These are phyloP conservation scores for Phalacrocorax carbo DNA, from an alignment of 2,113 vertebrate genomes.

Conservation along the genomic window DNA sequence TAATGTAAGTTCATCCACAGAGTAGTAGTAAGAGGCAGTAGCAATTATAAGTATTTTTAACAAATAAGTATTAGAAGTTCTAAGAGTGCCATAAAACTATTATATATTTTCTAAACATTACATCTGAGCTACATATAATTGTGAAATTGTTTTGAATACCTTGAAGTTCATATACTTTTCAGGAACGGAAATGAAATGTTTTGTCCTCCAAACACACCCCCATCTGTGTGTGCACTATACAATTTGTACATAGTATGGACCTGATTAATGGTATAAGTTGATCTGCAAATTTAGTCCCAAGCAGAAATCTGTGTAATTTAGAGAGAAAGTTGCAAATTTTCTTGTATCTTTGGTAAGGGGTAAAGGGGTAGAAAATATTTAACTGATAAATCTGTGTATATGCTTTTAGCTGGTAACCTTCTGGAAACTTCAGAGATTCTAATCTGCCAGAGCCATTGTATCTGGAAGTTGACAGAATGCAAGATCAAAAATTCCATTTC, in stretches of 20 bases:
- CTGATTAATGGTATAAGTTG: background rate
- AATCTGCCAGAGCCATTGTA: background rate
- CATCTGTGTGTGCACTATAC: background rate
- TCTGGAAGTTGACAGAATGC: background rate
- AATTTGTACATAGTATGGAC: background rate
- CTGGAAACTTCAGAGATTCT: background rate
- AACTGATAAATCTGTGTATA: background rate
- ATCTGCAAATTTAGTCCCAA: background rate
- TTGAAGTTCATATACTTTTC: background rate
- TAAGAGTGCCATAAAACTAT: background rate
- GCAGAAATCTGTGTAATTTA: background rate
- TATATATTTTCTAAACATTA: background rate
- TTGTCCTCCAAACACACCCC: background rate
- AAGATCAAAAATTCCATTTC: background rate
- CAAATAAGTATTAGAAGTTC: background rate
- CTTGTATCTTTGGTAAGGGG: background rate
- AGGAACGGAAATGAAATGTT: background rate
- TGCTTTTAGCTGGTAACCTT: background rate
- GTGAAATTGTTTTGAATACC: background rate
- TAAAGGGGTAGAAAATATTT: background rate
- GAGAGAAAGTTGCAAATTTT: background rate
- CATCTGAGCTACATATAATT: background rate
- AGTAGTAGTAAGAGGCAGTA: background rate
- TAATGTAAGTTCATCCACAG: background rate
- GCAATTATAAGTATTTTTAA: background rate